Evolutionary conservation across 2,888 invertebrate species (phyloP), one percentile per base, ranked within the genome.

Genomic region (Celastrina argiolus): DNA sequence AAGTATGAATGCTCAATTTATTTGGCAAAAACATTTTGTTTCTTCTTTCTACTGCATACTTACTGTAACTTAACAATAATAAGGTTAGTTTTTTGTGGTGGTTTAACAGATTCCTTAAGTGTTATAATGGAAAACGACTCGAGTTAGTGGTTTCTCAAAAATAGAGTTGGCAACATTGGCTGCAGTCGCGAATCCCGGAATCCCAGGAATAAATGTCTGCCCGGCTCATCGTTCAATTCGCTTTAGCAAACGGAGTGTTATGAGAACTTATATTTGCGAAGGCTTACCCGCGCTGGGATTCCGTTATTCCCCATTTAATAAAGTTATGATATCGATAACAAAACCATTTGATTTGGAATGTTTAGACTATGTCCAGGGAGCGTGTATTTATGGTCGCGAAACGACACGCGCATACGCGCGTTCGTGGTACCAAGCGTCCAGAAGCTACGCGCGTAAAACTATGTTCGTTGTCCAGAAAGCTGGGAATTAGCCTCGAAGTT

Each of bases 211-310:
- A 73, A 71, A 74, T 69, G 72, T 73, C 71, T 66, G 70, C 65
- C 71, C 71, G 66, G 64, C 65, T 70, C 72, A 71, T 71, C 74
- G 73, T 73, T 73, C 74, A 74, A 73, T 74, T 72, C 66, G 71
- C 70, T 64, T 39, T 68, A 69, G 66, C 68, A 63, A 64, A 65
- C 68, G 64, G 67, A 63, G 66, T 68, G 64, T 68, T 69, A 68
- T 66, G 63, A 66, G 56, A 66, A 67, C 65, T 67, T 72, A 69
- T 69, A 70, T 67, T 61, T 65, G 69, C 61, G 22, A 61, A 39
- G 59, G 66, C 66, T 66, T 66, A 66, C 28, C 64, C 26, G 34
- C 61, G 34, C 39, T 34, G 66, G 64, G 63, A 66, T 70, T 51
- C 51, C 56, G 65, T 42, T 59, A 68, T 64, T 69, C 65, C 63